phyloP scores from a whole-genome alignment of 2,888 invertebrate species.

The Sussaba pulchella region DNA sequence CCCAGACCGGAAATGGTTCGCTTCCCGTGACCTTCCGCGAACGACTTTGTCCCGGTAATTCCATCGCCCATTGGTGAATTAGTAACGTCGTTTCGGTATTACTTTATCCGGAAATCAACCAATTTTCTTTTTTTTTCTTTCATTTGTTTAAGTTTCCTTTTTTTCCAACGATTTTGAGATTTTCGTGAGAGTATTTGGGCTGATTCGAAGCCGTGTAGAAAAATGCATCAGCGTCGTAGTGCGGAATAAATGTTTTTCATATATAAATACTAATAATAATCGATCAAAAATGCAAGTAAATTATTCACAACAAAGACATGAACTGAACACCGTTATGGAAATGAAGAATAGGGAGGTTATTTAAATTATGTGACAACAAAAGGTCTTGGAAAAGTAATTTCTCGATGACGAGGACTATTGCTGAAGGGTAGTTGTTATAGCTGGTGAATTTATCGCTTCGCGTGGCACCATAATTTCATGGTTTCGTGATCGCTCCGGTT shows the following conservation, averaged over 20 bases:
- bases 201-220: too few species aligned
- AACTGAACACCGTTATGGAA: too few species aligned
- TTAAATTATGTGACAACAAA: too few species aligned
- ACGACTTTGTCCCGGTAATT: conserved; percentile 5
- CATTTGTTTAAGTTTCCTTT: too few species aligned
- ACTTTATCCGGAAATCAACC: conserved; percentile 17
- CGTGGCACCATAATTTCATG: conserved; percentile 62
- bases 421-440: conserved; percentile 47
- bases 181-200: neutral
- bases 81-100: conserved; percentile 8
- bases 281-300: too few species aligned
- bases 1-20: conserved; percentile 22
- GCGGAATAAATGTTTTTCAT: too few species aligned
- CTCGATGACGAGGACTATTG: conserved; percentile 24
- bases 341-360: too few species aligned
- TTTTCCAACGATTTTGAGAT: neutral
- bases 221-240: too few species aligned
- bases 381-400: neutral
- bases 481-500: conserved; percentile 47
- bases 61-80: neutral
- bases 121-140: too few species aligned
- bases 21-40: conserved; percentile 18
- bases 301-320: too few species aligned
- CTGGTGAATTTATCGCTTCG: conserved; percentile 63
- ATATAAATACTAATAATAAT: too few species aligned